A percentile compares a stretch with the other conserved stretches of the same genome.
These are phyloP conservation scores for Gallinago nigripennis DNA, from an alignment of 2,797 vertebrate species.

Conservation along the genomic window DNA sequence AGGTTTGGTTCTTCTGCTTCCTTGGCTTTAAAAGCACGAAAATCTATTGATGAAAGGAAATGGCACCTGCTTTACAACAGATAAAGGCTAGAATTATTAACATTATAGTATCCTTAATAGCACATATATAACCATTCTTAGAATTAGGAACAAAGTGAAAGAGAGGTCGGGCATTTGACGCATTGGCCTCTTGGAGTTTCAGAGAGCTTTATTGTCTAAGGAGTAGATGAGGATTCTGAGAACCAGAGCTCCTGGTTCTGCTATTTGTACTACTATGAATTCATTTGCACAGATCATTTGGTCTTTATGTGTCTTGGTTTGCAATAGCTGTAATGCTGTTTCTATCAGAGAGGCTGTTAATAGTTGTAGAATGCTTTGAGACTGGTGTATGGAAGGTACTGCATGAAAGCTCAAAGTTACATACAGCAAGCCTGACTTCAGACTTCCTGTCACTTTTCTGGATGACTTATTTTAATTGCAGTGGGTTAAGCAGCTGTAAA, in stretches of 20 bases:
- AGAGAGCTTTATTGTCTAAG: neutral
- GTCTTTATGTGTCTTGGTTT: neutral
- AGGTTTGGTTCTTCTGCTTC: neutral
- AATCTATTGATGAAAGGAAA: neutral
- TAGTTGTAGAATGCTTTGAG: neutral
- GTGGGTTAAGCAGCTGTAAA: neutral
- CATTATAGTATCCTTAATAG: neutral
- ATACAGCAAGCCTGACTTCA: neutral
- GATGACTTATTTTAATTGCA: constrained; percentile 15
- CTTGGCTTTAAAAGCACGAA: neutral
- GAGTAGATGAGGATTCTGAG: neutral
- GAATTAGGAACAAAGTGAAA: neutral
- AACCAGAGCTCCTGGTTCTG: neutral
- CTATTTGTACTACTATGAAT: neutral
- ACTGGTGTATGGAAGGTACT: neutral
- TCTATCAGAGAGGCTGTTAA: neutral
- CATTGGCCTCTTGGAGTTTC: neutral
- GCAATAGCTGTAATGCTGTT: neutral
- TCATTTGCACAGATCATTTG: neutral
- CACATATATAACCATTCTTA: neutral
- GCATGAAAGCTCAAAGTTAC: neutral
- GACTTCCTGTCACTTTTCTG: neutral
- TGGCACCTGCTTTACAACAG: neutral
- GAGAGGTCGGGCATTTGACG: neutral
- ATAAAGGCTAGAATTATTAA: neutral